Evolutionary conservation across 1,140 invertebrate genomes (phyloP).

Genomic region (Epicauta chinensis): DNA sequence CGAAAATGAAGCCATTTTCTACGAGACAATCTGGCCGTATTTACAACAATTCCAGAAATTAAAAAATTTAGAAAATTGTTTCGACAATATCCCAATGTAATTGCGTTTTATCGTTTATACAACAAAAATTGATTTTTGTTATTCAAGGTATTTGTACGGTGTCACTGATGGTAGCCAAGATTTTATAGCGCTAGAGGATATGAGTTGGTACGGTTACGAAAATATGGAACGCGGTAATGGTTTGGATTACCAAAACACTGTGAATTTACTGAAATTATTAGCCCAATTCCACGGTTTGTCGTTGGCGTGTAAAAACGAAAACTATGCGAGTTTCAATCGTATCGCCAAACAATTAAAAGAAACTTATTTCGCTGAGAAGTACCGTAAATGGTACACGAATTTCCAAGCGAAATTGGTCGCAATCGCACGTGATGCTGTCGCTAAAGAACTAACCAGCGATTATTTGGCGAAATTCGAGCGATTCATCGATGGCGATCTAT

Average conservation of each 20-base stretch:
- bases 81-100: conserved; percentile 45
- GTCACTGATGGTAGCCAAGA: conserved; percentile 56
- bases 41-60: conserved; percentile 48
- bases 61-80: conserved; percentile 45
- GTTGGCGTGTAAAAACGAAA: conserved; percentile 59
- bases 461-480: conserved; percentile 52
- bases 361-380: conserved; percentile 52
- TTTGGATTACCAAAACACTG: conserved; percentile 47
- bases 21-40: conserved; percentile 47
- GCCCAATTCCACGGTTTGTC: conserved; percentile 64
- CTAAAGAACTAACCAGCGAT: conserved; percentile 53
- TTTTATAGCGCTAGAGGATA: conserved; percentile 60
- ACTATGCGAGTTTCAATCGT: conserved; percentile 50
- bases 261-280: conserved; percentile 50
- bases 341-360: conserved; percentile 40
- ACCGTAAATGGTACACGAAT: conserved; percentile 55
- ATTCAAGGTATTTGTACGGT: conserved; percentile 47
- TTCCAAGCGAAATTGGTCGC: conserved; percentile 51
- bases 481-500: conserved; percentile 45
- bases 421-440: conserved; percentile 55
- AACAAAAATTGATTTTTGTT: not conserved
- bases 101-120: not conserved
- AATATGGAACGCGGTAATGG: conserved; percentile 46
- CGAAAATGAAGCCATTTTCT: conserved; percentile 60
- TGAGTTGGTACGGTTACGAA: conserved; percentile 48